Base-by-base conservation (phyloP, 2,113 vertebrate species). In the Hippocampus guttulatus region DNA sequence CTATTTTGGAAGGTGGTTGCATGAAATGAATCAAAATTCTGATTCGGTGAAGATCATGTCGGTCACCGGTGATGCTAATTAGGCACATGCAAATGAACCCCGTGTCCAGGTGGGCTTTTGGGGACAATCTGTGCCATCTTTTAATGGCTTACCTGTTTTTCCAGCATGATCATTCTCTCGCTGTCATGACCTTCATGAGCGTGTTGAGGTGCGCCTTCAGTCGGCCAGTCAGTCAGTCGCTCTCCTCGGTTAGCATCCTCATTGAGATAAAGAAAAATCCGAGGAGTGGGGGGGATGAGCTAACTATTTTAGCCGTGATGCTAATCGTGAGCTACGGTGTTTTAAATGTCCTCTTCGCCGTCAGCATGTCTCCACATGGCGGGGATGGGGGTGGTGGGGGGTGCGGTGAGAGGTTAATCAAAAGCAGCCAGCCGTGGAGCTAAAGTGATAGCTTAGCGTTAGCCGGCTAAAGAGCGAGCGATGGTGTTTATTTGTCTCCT, bases 131-230 rank as follows among this genome's bases (percentile, higher is more conserved):
- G 7, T 40, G 8, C 5, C 14, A 2, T n/a, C 16, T 23, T 43
- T 64, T 1, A 5, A 27, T 9, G 3, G 14, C 73, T 78, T 75
- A 91, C 90, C 90, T 91, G 90, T 91, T 91, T 91, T 88, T 91
- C 90, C 88, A 91, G 88, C 90, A 91, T 91, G 83, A 91, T 91
- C 90, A 91, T 91, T 88, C 90, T 91, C 84, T 83, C 90, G 66
- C 79, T 81, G 77, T 87, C 90, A 89, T 91, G 88, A 88, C 90
- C 90, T 90, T 90, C 86, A 81, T 79, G 84, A 83, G 78, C 73
- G 69, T 69, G 81, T 83, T 77, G 76, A 70, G 65, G 18, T 65
- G 16, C 75, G 23, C 70, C 65, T 52, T 75, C 25, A 81, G 33
- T 58, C 55, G 55, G 12, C 23, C 25, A 49, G 54, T 25, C 57